Percentiles rank a stretch among this genome's conserved stretches.
These are phyloP conservation scores for Rutilus rutilus DNA, from an alignment of 2,113 vertebrate genomes.

Conservation along the genomic window DNA sequence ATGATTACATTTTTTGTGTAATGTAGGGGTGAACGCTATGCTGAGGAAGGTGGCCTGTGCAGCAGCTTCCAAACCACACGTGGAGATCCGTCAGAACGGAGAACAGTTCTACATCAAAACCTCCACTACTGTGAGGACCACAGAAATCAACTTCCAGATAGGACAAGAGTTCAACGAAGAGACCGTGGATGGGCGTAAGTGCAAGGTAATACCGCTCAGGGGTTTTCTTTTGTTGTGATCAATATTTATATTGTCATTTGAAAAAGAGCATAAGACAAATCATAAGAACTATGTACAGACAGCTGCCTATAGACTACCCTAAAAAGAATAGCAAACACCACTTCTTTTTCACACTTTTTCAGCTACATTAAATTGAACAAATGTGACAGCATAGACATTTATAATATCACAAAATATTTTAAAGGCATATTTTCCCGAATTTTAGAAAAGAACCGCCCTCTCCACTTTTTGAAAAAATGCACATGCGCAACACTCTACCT, in stretches of 20 bases:
- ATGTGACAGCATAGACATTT: too few species aligned
- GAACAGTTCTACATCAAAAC: slow-evolving; percentile 98
- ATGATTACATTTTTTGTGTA: background rate
- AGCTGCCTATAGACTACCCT: too few species aligned
- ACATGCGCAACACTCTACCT: too few species aligned
- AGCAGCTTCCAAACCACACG: slow-evolving; percentile 92
- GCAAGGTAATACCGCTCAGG: slow-evolving; percentile 79
- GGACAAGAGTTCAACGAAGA: slow-evolving; percentile 95
- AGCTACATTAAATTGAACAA: too few species aligned
- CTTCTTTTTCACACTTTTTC: too few species aligned
- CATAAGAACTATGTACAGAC: too few species aligned
- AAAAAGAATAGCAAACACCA: too few species aligned
- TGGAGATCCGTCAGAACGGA: slow-evolving; percentile 93
- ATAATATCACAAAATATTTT: too few species aligned
- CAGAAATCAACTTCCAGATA: slow-evolving; percentile 92
- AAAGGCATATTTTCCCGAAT: too few species aligned
- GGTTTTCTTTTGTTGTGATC: background rate
- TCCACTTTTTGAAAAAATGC: too few species aligned
- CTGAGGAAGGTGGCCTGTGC: slow-evolving; percentile 90
- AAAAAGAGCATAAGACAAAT: background rate
- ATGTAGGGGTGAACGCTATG: slow-evolving; percentile 92
- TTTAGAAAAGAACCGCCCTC: too few species aligned
- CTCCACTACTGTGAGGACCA: slow-evolving; percentile 94
- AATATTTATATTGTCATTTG: background rate
- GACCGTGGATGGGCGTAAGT: slow-evolving; percentile 95